Evolutionary conservation across 2,797 vertebrate species (phyloP), one percentile per base, ranked within the genome.

Genomic region (Notoglanidium macrostoma): DNA sequence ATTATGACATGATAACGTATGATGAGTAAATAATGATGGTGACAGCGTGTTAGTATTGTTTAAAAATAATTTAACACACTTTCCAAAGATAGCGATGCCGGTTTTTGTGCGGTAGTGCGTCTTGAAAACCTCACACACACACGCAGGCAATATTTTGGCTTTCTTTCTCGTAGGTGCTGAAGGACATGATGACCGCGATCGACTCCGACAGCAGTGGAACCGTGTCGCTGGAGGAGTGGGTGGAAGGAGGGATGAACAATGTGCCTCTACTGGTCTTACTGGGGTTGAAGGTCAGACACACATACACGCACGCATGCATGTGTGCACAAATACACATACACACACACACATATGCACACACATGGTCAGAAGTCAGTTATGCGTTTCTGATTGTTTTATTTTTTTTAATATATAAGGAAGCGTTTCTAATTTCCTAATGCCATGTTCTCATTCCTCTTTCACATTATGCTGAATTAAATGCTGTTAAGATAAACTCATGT

Each of bases 121-220:
- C 35, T 44, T 72, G 70, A 44, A 44, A 23, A 44, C 26, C 19
- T 40, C 7, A 70, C 61, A 68, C 44, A 70, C 81, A 83, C 26
- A 72, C 51, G n/a, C 26, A 23, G 44, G 23, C 17, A 65, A 19
- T 78, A 21, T 23, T 55, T 44, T 65, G 12, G 59, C 12, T 29
- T 46, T 88, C 19, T 63, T 90, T 72, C 84, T 76, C 79, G 55
- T 94, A 99, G 98, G 97, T 98, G 88, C 94, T 98, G 90, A 96
- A 97, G 92, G 97, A 98, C 92, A 98, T 99, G 98, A 98, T 98
- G 97, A 96, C 94, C 29, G 97, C 97, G 0, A 97, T 99, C 1
- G 98, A 99, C 88, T 96, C 96, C 1, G 97, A 99, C 83, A 95
- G 95, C 93, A 98, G 96, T 2, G 97, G 97, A 61, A 97, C 96